Percentiles rank a stretch among this genome's conserved stretches.
Conservation (phyloP, 2,888 invertebrate species). For the Amitus sp. region DNA sequence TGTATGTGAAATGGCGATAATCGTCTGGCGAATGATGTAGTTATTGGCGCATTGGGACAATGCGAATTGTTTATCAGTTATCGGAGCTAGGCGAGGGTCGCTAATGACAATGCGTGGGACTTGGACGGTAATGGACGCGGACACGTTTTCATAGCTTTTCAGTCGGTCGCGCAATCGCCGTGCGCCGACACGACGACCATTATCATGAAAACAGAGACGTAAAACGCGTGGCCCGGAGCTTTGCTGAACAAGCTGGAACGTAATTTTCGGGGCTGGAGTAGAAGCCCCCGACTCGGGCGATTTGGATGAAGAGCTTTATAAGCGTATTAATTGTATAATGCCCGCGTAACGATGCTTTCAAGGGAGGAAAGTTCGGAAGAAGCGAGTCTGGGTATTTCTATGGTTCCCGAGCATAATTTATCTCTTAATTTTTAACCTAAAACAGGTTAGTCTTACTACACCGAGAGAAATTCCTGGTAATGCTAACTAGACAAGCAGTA, state of each 20-base stretch:
- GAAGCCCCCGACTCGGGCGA: constrained; percentile 51
- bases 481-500: too few relatives aligned
- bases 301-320: constrained; percentile 48
- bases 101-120: too few relatives aligned
- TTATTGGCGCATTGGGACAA: too few relatives aligned
- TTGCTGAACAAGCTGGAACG: constrained; percentile 37
- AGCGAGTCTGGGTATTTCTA: constrained; percentile 10
- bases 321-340: constrained; percentile 49
- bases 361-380: too few relatives aligned
- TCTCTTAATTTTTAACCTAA: neutral
- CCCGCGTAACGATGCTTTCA: constrained; percentile 36
- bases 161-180: constrained; percentile 3
- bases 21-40: too few relatives aligned
- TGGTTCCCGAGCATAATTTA: constrained; percentile 12
- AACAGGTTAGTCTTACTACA: too few relatives aligned
- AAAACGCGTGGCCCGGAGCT: constrained; percentile 28
- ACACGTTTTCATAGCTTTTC: constrained; percentile 3
- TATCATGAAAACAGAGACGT: constrained; percentile 22
- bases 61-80: too few relatives aligned
- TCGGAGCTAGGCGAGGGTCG: too few relatives aligned
- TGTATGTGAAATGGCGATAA: too few relatives aligned
- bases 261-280: constrained; percentile 48
- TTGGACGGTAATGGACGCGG: neutral
- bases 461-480: too few relatives aligned
- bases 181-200: constrained; percentile 10